A percentile compares a stretch with the other conserved stretches of the same genome.
These are phyloP conservation scores for Rhamnusium bicolor DNA, from an alignment of 2,888 invertebrate species.

Conservation along the genomic window DNA sequence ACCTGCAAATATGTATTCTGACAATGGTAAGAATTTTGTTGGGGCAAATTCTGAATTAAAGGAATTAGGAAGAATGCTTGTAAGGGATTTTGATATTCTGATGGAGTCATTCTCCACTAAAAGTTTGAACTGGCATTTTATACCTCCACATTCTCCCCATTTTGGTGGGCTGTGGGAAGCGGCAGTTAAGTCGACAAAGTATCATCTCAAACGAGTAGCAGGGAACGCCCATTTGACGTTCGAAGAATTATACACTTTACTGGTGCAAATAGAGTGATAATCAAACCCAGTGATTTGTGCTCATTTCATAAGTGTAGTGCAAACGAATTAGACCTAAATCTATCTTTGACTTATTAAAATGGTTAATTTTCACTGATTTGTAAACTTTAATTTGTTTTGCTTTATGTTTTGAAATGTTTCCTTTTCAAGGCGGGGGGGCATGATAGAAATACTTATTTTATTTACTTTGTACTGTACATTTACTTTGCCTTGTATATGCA, in stretches of 20 bases:
- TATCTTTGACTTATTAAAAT: too few relatives aligned
- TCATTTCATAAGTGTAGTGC: too few relatives aligned
- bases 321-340: too few relatives aligned
- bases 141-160: conserved; percentile 24
- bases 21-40: conserved; percentile 26
- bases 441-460: too few relatives aligned
- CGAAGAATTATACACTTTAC: conserved; percentile 21
- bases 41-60: conserved; percentile 21
- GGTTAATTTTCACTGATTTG: too few relatives aligned
- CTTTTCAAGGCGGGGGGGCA: too few relatives aligned
- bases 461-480: too few relatives aligned
- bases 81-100: background rate
- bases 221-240: conserved; percentile 6
- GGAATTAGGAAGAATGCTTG: background rate
- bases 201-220: conserved; percentile 16
- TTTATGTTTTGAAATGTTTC: too few relatives aligned
- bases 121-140: conserved; percentile 16
- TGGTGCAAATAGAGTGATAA: conserved; percentile 19
- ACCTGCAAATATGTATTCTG: conserved; percentile 13
- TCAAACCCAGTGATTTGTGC: too few relatives aligned
- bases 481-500: too few relatives aligned
- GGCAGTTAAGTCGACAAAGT: conserved; percentile 18
- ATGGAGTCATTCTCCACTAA: too few relatives aligned
- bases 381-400: too few relatives aligned
- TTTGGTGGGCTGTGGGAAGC: conserved; percentile 32